Percentiles rank a stretch among this genome's conserved stretches.
phyloP scores from a whole-genome alignment of 2,113 vertebrate genomes.

The Dromaius novaehollandiae region DNA sequence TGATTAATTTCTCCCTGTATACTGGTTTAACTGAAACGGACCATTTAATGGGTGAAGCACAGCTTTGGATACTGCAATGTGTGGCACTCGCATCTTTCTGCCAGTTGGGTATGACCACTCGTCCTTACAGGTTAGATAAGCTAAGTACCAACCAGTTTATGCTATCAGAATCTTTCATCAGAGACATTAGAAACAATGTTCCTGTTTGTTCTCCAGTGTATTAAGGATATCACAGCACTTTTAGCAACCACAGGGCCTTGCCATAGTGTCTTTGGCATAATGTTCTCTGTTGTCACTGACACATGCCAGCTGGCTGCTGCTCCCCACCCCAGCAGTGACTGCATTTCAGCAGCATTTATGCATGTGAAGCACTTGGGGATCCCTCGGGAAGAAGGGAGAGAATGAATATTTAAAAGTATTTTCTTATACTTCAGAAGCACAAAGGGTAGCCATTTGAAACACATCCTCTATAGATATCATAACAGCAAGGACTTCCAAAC shows the following conservation, averaged over 20 bases:
- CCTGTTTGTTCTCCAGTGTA: neutral
- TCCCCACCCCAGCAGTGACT: slow-evolving; percentile 33
- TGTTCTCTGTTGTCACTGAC: neutral
- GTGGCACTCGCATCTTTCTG: neutral
- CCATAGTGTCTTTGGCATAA: neutral
- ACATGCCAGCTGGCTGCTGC: slow-evolving; percentile 47
- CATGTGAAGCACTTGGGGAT: neutral
- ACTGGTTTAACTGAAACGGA: neutral
- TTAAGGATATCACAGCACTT: neutral
- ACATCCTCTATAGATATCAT: accelerated
- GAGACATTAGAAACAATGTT: neutral
- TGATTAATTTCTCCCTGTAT: neutral
- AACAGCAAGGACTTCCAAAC: neutral
- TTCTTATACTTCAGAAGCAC: neutral
- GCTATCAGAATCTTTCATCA: neutral
- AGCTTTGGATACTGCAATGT: neutral
- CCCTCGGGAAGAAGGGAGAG: neutral
- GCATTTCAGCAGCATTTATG: neutral
- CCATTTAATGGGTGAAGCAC: neutral
- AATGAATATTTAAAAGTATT: slow-evolving; percentile 31
- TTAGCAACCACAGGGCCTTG: neutral
- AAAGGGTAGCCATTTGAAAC: neutral
- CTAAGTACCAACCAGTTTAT: accelerated
- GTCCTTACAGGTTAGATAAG: neutral
- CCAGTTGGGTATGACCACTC: neutral